Percentiles rank a stretch among this genome's conserved stretches.
These are phyloP conservation scores for Falco columbarius DNA, from an alignment of 2,797 vertebrate genomes.

Conservation along the genomic window DNA sequence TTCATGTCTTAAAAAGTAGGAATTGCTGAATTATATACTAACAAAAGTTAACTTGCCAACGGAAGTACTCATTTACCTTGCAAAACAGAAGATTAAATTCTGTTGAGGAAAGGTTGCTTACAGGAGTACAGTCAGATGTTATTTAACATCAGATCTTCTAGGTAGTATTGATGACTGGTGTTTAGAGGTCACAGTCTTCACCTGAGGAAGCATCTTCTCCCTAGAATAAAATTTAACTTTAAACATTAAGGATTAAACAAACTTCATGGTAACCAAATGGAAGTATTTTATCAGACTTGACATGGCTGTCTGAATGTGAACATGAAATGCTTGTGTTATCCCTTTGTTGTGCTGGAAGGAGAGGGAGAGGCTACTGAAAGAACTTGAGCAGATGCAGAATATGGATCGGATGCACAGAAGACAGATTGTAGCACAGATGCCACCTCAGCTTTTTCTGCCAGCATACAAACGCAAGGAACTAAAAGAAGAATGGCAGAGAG, in stretches of 20 bases:
- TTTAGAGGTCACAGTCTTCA: neutral
- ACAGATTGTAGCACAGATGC: conserved; percentile 82
- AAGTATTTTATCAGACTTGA: neutral
- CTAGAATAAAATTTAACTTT: neutral
- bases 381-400: conserved; percentile 88
- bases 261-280: neutral
- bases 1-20: neutral
- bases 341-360: conserved; percentile 77
- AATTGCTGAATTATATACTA: neutral
- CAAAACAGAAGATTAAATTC: neutral
- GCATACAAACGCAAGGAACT: conserved; percentile 80
- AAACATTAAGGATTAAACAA: neutral
- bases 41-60: neutral
- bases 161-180: neutral
- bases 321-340: neutral
- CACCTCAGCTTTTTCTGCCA: conserved; percentile 85
- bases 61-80: neutral
- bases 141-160: neutral
- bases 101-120: neutral
- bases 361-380: conserved; percentile 82
- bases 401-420: conserved; percentile 85
- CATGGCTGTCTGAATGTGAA: neutral
- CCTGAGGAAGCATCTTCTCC: neutral
- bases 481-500: conserved; percentile 87
- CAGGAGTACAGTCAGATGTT: neutral